Evolutionary conservation across 2,797 vertebrate species (phyloP).

Genomic region (Lates japonicus): DNA sequence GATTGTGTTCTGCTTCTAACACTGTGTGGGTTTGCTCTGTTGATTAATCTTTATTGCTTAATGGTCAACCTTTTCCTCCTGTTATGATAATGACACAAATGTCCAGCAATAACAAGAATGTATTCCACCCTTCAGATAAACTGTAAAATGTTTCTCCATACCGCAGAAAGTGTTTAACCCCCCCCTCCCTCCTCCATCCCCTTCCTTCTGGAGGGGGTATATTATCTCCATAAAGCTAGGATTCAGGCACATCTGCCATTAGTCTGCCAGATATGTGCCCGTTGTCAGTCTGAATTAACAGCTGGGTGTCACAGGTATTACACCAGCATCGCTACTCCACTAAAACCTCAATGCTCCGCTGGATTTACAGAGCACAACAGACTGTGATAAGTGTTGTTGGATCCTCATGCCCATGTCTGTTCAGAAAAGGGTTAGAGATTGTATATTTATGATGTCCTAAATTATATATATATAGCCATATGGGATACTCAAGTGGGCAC

Average conservation of each 20-base stretch:
- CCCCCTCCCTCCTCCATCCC: constrained; percentile 16
- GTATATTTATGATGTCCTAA: constrained; percentile 81
- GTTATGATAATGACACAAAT: constrained; percentile 25
- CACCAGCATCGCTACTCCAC: constrained; percentile 53
- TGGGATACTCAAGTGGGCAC: constrained; percentile 74
- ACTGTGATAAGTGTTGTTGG: constrained; percentile 56
- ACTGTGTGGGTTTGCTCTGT: background rate
- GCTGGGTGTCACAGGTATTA: constrained; percentile 68
- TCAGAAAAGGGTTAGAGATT: constrained; percentile 64
- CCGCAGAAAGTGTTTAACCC: constrained; percentile 19
- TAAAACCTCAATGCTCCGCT: constrained; percentile 65
- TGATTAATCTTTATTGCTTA: background rate
- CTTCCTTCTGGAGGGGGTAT: constrained; percentile 43
- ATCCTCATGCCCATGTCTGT: constrained; percentile 52
- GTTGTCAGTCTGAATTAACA: constrained; percentile 79
- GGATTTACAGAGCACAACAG: constrained; percentile 69
- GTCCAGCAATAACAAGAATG: constrained; percentile 9
- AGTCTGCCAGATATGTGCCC: constrained; percentile 68
- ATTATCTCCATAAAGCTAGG: constrained; percentile 69
- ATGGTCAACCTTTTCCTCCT: background rate
- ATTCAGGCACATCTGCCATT: constrained; percentile 72
- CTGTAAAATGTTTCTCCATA: constrained; percentile 7
- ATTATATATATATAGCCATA: constrained; percentile 83
- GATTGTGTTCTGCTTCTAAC: constrained; percentile 9
- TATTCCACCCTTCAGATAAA: constrained; percentile 22